Evolutionary conservation across 2,113 vertebrate genomes (phyloP).

Genomic region (Sapayoa aenigma): DNA sequence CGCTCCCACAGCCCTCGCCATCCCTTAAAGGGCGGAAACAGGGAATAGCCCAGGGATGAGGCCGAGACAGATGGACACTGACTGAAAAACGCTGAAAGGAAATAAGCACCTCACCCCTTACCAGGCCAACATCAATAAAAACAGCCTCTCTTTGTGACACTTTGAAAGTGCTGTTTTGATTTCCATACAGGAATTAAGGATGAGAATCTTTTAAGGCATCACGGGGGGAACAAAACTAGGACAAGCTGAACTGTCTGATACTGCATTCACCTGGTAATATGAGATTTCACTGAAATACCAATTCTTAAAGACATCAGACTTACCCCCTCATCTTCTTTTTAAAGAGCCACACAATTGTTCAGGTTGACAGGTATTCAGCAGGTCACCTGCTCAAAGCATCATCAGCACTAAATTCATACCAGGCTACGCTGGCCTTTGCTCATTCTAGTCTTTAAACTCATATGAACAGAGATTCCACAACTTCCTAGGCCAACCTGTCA

Average conservation of each 20-base stretch:
- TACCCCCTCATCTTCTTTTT: neutral
- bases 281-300: neutral
- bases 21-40: neutral
- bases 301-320: neutral
- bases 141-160: neutral
- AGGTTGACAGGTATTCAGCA: neutral
- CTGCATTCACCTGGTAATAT: neutral
- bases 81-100: neutral
- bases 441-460: neutral
- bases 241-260: neutral
- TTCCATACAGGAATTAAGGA: neutral
- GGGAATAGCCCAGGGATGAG: neutral
- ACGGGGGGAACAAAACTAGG: neutral
- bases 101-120: neutral
- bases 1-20: neutral
- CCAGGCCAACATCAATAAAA: neutral
- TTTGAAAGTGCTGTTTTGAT: neutral
- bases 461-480: neutral
- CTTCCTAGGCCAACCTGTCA: neutral
- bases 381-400: neutral
- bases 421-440: neutral
- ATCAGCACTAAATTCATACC: neutral
- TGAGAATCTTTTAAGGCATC: neutral
- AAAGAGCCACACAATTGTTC: neutral
- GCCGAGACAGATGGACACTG: accelerated